Conservation (phyloP, 2,113 vertebrate species). For the Triplophysa dalaica region DNA sequence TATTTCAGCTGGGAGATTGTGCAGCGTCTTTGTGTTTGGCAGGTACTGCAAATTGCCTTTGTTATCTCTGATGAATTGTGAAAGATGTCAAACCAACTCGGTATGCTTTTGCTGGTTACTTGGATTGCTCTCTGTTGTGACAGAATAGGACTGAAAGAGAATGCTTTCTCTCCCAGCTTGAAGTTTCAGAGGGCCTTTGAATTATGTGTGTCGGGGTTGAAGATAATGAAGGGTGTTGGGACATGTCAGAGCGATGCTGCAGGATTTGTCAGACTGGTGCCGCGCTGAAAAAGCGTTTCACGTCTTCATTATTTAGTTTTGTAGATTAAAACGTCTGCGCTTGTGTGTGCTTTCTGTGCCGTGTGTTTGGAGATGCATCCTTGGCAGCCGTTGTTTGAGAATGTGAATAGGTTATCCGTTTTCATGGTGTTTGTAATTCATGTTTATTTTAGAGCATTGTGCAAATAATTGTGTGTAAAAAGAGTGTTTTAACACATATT, state of each 20-base stretch:
- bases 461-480: background rate
- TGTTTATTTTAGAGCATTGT: background rate
- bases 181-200: constrained; percentile 57
- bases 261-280: constrained; percentile 42
- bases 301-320: constrained; percentile 48
- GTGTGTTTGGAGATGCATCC: constrained; percentile 6
- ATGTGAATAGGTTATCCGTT: background rate
- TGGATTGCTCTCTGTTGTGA: constrained; percentile 56
- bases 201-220: constrained; percentile 55
- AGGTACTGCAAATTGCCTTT: constrained; percentile 52
- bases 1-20: background rate
- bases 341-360: constrained; percentile 6
- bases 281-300: constrained; percentile 48
- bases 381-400: background rate
- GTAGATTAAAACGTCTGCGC: constrained; percentile 24
- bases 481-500: background rate
- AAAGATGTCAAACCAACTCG: constrained; percentile 54
- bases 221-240: constrained; percentile 57
- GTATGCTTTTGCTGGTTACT: constrained; percentile 39
- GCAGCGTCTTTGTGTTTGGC: constrained; percentile 27
- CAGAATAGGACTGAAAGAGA: constrained; percentile 58
- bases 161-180: constrained; percentile 50
- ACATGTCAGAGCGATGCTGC: constrained; percentile 42
- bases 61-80: constrained; percentile 53
- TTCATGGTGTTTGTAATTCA: background rate